A percentile compares a stretch with the other conserved stretches of the same genome.
These are phyloP conservation scores for Argyresthia albistria DNA, from an alignment of 2,888 invertebrate genomes.

Conservation along the genomic window DNA sequence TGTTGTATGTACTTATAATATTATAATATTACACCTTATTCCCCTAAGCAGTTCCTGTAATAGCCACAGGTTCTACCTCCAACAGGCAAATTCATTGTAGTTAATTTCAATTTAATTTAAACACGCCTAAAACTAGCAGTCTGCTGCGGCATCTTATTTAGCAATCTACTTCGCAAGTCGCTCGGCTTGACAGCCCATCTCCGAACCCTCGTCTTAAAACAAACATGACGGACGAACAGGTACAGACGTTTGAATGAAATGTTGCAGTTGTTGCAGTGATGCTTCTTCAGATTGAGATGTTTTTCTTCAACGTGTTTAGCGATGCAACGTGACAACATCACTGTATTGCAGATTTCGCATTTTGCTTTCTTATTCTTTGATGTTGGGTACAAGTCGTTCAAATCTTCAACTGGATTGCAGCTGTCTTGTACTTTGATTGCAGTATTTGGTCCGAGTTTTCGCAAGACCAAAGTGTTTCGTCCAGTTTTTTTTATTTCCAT, in stretches of 20 bases:
- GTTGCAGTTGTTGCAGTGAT: background rate
- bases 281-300: background rate
- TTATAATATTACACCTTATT: too few relatives aligned
- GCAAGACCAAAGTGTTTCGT: constrained; percentile 26
- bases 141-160: background rate
- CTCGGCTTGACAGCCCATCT: background rate
- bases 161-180: background rate
- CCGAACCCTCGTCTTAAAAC: background rate
- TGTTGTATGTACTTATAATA: too few relatives aligned
- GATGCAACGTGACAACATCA: background rate
- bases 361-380: background rate
- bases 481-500: constrained; percentile 37
- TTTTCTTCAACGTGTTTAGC: constrained; percentile 1
- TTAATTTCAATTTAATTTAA: background rate
- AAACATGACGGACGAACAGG: background rate
- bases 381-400: constrained; percentile 20
- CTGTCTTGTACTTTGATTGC: constrained; percentile 19
- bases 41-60: too few relatives aligned
- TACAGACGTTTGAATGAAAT: background rate
- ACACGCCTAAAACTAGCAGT: too few relatives aligned
- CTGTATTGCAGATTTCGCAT: background rate
- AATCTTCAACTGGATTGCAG: constrained; percentile 17
- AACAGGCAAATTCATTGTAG: too few relatives aligned
- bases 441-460: constrained; percentile 18
- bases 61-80: too few relatives aligned